These are phyloP conservation scores for Zalophus californianus DNA, from an alignment of 2,797 vertebrate genomes.

Conservation along the genomic window DNA sequence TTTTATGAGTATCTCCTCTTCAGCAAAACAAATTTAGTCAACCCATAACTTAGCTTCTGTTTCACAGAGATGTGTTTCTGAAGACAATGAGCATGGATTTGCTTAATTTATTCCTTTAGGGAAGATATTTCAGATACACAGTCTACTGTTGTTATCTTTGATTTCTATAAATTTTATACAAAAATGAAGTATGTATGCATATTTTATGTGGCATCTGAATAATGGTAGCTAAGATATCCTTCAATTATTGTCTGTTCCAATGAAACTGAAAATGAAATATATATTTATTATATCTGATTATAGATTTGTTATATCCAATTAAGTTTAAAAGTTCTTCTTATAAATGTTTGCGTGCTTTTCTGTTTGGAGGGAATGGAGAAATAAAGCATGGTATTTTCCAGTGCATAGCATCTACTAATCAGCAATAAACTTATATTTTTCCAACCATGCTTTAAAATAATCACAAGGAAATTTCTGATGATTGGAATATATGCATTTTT, in stretches of 20 bases:
- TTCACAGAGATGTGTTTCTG: slow-evolving; percentile 17
- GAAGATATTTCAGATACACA: slow-evolving; percentile 49
- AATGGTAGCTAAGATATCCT: slow-evolving; percentile 18
- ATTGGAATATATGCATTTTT: slow-evolving; percentile 28
- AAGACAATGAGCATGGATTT: not conserved
- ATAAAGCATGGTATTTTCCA: not conserved
- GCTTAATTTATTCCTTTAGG: slow-evolving; percentile 34
- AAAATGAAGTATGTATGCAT: slow-evolving; percentile 27
- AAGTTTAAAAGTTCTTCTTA: slow-evolving; percentile 50
- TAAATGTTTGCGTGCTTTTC: slow-evolving; percentile 42
- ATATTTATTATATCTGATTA: slow-evolving; percentile 26
- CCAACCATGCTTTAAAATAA: slow-evolving; percentile 50
- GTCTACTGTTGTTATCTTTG: slow-evolving; percentile 26
- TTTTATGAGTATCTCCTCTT: not conserved
- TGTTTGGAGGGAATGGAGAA: slow-evolving; percentile 46
- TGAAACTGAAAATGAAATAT: slow-evolving; percentile 27
- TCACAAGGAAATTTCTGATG: not conserved
- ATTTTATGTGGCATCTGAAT: slow-evolving; percentile 64
- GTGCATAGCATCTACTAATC: not conserved
- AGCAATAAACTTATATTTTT: slow-evolving; percentile 42
- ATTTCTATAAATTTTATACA: slow-evolving; percentile 57
- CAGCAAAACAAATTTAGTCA: not conserved
- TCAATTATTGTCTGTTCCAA: slow-evolving; percentile 53
- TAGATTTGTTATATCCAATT: slow-evolving; percentile 48
- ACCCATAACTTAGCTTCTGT: not conserved